Evolutionary conservation across 2,888 invertebrate genomes (phyloP), one percentile per base, ranked within the genome.

Genomic region (Trissolcus brochymenae): DNA sequence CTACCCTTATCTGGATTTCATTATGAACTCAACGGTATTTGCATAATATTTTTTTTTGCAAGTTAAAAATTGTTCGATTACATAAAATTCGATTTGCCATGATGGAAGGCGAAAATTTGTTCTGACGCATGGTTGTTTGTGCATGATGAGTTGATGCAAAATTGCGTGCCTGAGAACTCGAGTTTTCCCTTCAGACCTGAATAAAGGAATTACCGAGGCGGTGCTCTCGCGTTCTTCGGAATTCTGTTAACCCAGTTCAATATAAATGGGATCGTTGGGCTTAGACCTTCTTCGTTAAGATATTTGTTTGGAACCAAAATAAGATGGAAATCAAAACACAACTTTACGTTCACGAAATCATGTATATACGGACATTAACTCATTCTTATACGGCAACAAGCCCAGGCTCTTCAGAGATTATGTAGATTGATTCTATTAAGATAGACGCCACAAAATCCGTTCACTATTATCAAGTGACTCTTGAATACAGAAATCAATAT

Each of bases 341-440:
- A 59, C 67, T 19, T 50, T 43, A 57, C 66, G 71, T 61, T 76
- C 61, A 62, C 60, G 40, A 57, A 72, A 61, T 72, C 57, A 62
- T 59, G 43, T 72, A 56, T 61, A 67, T 64, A 29, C 29, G 57
- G 71, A 61, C 49, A 57, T 72, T 71, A 71, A 53, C 54, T 72
- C 67, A 53, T 62, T 53, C 41, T 62, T 19, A 19, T 13, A 62
- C 21, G 60, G 62, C 76, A 79, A 81, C 78, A 64, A 78, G 65
- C 78, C 77, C 74, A 74, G 76, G 21, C 79, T 80, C 81, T 80
- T 76, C 41, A 53, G 77, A 61, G 71, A 77, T 75, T 78, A 66
- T 76, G 76, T 66, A 62, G 61, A 75, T 81, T 82, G 84, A 85
- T 84, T 83, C 85, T 81, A 85, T 86, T 84, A 84, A 78, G 79